Conservation (phyloP, 2,113 vertebrate species). For the Bambusicola thoracicus region DNA sequence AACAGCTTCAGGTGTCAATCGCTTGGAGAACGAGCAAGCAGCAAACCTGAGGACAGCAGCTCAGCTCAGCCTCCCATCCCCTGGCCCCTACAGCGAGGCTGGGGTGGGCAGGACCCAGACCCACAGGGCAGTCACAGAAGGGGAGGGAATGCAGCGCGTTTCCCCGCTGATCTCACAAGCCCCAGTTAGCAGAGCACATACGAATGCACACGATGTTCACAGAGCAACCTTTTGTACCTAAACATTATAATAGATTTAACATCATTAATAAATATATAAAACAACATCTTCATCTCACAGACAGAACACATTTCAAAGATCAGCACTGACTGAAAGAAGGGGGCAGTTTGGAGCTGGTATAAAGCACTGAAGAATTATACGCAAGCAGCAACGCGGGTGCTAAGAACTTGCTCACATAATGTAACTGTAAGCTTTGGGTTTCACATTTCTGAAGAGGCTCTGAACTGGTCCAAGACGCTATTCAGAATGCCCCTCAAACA, state of each 20-base stretch:
- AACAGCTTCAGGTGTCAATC: neutral
- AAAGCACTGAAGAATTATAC: constrained; percentile 16
- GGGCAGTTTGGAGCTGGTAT: neutral
- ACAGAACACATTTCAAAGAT: constrained; percentile 30
- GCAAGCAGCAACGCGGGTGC: neutral
- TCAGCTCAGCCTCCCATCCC: neutral
- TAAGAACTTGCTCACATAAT: constrained; percentile 20
- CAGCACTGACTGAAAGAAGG: constrained; percentile 4
- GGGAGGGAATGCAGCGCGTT: neutral
- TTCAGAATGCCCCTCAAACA: neutral
- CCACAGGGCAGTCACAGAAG: neutral
- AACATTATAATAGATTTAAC: constrained; percentile 21
- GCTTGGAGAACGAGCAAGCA: neutral
- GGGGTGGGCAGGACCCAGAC: neutral
- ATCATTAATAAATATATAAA: constrained; percentile 68
- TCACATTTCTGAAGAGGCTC: constrained; percentile 3
- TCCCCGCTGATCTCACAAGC: constrained; percentile 18
- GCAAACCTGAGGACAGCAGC: constrained; percentile 42
- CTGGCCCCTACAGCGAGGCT: neutral
- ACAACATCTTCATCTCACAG: constrained; percentile 35
- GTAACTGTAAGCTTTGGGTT: neutral
- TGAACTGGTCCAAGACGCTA: neutral
- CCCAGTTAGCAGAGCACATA: constrained; percentile 7
- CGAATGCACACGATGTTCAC: constrained; percentile 27
- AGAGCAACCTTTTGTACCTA: neutral